phyloP scores from a whole-genome alignment of 1,140 invertebrate species.

The Drosophila subobscura region DNA sequence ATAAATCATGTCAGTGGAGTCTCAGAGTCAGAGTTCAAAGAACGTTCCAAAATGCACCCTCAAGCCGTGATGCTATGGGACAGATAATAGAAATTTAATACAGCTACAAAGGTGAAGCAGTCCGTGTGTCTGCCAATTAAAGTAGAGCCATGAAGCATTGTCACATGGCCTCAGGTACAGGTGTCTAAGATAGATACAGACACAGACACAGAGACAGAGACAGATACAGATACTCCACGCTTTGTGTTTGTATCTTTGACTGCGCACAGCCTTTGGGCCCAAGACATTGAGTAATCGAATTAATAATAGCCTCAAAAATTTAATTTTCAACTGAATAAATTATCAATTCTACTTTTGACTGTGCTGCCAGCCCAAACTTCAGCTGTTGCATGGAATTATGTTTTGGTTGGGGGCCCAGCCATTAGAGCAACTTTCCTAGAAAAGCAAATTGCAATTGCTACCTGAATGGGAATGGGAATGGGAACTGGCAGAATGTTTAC shows the following conservation, averaged over 20 bases:
- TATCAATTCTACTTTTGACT: conserved; percentile 57
- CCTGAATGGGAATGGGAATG: not conserved
- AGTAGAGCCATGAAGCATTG: conserved; percentile 33
- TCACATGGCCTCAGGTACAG: conserved; percentile 44
- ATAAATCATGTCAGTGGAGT: conserved; percentile 35
- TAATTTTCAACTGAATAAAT: conserved; percentile 74
- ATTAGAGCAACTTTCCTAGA: conserved; percentile 26
- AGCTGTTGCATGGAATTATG: conserved; percentile 6
- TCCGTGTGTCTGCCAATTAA: conserved; percentile 27
- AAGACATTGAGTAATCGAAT: conserved; percentile 69
- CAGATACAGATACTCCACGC: not conserved
- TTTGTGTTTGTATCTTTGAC: conserved; percentile 37
- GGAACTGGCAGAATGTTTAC: conserved; percentile 26
- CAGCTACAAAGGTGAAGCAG: conserved; percentile 29
- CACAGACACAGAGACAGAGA: conserved; percentile 6
- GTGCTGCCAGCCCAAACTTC: too few species aligned
- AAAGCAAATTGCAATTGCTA: conserved; percentile 31
- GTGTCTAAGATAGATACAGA: conserved; percentile 27
- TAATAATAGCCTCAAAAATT: conserved; percentile 70
- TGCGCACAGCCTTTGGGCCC: conserved; percentile 21
- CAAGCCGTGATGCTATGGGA: conserved; percentile 10
- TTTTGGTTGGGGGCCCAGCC: conserved; percentile 4
- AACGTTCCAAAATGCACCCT: conserved; percentile 28
- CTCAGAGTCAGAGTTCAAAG: conserved; percentile 20
- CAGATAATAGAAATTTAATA: conserved; percentile 49